These are phyloP conservation scores for Nephrotoma guestfalica DNA, from an alignment of 2,888 invertebrate genomes.

Conservation along the genomic window DNA sequence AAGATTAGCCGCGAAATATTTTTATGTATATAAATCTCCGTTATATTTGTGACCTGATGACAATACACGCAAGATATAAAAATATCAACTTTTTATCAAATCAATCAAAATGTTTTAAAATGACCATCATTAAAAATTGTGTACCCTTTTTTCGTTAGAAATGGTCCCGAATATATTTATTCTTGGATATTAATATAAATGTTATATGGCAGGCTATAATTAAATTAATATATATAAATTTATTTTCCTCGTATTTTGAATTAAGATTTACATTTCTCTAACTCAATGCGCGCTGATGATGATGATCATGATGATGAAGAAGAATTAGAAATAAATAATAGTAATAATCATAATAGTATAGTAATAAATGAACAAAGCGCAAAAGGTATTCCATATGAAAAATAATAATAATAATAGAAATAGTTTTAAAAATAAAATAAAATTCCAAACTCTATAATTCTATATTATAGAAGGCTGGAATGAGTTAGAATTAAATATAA, in stretches of 20 bases:
- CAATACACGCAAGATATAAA: not conserved
- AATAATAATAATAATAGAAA: not conserved
- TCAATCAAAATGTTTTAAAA: not conserved
- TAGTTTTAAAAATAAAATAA: not conserved
- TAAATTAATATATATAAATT: slow-evolving; percentile 1
- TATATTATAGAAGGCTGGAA: not conserved
- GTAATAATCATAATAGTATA: slow-evolving; percentile 2
- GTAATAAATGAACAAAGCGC: slow-evolving; percentile 1
- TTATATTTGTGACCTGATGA: not conserved
- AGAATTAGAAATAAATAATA: not conserved
- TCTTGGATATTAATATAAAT: not conserved
- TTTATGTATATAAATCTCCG: not conserved
- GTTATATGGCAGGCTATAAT: slow-evolving; percentile 2
- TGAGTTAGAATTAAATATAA: not conserved
- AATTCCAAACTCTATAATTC: not conserved
- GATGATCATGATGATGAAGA: not conserved
- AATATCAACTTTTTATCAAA: not conserved
- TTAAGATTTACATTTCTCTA: not conserved
- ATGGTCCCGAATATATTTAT: not conserved
- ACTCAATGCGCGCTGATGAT: not conserved
- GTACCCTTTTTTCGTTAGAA: not conserved
- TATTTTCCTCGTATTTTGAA: not conserved
- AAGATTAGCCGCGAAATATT: not conserved
- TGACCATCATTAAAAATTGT: not conserved
- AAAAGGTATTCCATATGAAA: not conserved